These are phyloP conservation scores for Lithophane socia DNA, from an alignment of 2,888 invertebrate genomes.

Conservation along the genomic window DNA sequence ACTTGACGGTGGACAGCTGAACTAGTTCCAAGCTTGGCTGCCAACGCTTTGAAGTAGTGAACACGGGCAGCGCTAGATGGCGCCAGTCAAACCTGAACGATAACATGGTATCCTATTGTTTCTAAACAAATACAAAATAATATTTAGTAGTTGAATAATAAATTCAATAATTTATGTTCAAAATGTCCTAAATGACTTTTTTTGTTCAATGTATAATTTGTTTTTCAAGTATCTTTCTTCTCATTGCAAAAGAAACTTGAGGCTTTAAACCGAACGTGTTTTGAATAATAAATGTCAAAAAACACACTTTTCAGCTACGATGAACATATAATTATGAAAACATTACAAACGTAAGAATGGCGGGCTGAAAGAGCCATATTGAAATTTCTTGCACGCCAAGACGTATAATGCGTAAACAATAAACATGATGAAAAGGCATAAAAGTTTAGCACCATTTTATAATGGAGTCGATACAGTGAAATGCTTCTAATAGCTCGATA, in stretches of 20 bases:
- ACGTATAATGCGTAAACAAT: slow-evolving; percentile 45
- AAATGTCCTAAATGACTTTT: neutral
- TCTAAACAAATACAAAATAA: neutral
- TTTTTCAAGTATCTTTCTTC: slow-evolving; percentile 8
- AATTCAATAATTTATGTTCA: no score
- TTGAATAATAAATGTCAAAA: slow-evolving; percentile 9
- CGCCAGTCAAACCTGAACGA: slow-evolving; percentile 13
- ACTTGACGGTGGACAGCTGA: slow-evolving; percentile 16
- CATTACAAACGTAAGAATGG: slow-evolving; percentile 27
- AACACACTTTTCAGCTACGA: slow-evolving; percentile 13
- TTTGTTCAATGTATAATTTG: neutral
- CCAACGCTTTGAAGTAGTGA: slow-evolving; percentile 37
- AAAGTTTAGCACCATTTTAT: slow-evolving; percentile 40
- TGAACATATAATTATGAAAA: slow-evolving; percentile 27
- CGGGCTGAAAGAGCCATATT: slow-evolving; percentile 23
- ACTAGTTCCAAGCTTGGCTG: slow-evolving; percentile 26
- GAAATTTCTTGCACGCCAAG: slow-evolving; percentile 31
- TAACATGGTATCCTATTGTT: no score
- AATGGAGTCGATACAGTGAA: slow-evolving; percentile 49
- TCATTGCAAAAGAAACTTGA: neutral
- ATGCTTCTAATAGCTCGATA: slow-evolving; percentile 56
- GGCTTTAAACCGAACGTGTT: slow-evolving; percentile 5
- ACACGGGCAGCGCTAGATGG: slow-evolving; percentile 54
- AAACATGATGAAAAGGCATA: slow-evolving; percentile 37
- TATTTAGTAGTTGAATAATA: neutral